These are phyloP conservation scores for Oenanthe oenanthe DNA, from an alignment of 2,113 vertebrate species.

Conservation along the genomic window DNA sequence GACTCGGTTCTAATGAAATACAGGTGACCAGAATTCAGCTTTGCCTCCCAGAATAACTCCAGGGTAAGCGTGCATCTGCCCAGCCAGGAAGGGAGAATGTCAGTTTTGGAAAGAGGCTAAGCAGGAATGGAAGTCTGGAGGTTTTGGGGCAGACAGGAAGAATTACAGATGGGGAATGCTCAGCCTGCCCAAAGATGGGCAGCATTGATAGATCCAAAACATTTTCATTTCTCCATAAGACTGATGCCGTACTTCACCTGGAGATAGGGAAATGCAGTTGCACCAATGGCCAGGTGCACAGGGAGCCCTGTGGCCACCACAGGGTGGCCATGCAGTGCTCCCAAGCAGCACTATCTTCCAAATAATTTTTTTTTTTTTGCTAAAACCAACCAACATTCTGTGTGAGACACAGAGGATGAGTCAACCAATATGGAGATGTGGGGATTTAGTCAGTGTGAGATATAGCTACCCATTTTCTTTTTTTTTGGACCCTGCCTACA, in stretches of 20 bases:
- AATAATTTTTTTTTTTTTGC: background rate
- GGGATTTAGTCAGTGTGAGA: background rate
- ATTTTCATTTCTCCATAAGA: background rate
- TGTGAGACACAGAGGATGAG: background rate
- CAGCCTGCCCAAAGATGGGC: background rate
- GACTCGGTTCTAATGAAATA: background rate
- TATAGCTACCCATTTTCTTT: background rate
- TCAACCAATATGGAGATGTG: background rate
- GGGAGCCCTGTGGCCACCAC: too few species aligned
- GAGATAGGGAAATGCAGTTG: background rate
- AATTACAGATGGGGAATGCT: rapidly evolving
- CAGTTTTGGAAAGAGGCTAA: background rate
- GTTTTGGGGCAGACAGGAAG: background rate
- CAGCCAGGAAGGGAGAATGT: background rate
- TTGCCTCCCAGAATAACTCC: background rate
- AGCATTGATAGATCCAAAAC: rapidly evolving
- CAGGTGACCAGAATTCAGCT: background rate
- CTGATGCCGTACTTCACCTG: background rate
- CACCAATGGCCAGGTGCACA: background rate
- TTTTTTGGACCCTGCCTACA: background rate
- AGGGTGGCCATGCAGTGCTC: rapidly evolving
- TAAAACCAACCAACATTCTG: rapidly evolving
- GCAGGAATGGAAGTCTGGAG: background rate
- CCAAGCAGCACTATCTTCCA: background rate
- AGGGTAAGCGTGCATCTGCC: rapidly evolving